Conservation (phyloP, 2,888 invertebrate species). For the Rhagium mordax region DNA sequence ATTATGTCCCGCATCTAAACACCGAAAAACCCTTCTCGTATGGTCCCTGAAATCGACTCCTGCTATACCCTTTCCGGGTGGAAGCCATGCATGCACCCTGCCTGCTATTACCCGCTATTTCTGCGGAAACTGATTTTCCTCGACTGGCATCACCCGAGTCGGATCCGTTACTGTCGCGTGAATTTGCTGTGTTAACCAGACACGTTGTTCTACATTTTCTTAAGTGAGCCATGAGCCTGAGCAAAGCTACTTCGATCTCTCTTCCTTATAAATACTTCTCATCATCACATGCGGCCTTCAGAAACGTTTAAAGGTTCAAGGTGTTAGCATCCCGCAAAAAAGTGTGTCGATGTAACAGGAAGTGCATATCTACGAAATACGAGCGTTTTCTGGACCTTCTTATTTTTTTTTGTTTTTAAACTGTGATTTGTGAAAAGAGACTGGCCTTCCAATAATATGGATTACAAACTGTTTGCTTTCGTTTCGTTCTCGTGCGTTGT, state of each 20-base stretch:
- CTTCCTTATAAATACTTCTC: constrained; percentile 66
- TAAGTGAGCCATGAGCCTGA: constrained; percentile 63
- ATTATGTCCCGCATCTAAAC: too few relatives aligned
- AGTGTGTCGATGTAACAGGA: constrained; percentile 5
- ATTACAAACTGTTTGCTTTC: constrained; percentile 39
- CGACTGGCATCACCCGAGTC: not conserved
- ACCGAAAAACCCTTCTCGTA: too few relatives aligned
- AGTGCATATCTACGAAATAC: not conserved
- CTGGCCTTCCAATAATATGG: constrained; percentile 37
- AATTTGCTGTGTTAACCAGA: constrained; percentile 46
- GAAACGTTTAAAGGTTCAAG: constrained; percentile 66
- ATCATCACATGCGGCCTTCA: constrained; percentile 62
- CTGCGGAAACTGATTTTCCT: not conserved
- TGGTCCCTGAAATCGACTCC: too few relatives aligned
- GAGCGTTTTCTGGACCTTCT: not conserved
- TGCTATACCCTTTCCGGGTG: too few relatives aligned
- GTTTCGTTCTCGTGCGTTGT: constrained; percentile 37
- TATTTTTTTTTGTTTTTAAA: too few relatives aligned
- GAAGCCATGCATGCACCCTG: too few relatives aligned
- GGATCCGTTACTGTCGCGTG: constrained; percentile 21
- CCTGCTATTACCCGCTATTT: too few relatives aligned
- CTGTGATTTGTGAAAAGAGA: constrained; percentile 8
- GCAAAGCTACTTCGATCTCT: constrained; percentile 62
- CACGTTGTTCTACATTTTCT: constrained; percentile 65
- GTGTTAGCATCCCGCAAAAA: constrained; percentile 49